Base-by-base conservation (phyloP, 2,797 vertebrate species). In the Glossophaga mutica region DNA sequence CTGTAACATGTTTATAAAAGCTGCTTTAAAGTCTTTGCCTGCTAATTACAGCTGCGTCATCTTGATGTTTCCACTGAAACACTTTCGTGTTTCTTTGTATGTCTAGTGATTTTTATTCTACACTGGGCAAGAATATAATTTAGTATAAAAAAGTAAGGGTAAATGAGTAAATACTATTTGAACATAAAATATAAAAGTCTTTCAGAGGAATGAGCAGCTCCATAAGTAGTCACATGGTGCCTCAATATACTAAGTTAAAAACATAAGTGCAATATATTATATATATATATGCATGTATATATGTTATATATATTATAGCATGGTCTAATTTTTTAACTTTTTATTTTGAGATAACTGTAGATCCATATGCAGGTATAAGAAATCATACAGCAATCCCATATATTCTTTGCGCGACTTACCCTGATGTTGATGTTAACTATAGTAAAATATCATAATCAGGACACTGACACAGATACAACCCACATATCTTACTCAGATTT, bases 11-110 rank as follows among this genome's bases (percentile, higher is more conserved):
- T 37, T 95, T 67, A 89, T 50, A 79, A 83, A 94, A 82, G 34
- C 24, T 73, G 11, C 48, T 96, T 76, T 94, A 55, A 52, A 93
- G 83, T 39, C 62, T 93, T 74, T 81, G 52, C 44, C 42, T 90
- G 82, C 34, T 67, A 57, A 52, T 87, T 78, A 93, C 15, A 77
- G 50, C 21, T 71, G 29, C 22, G 29, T 52, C 19, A 62, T 42
- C 42, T 90, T 11, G 57, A 2, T 55, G 42, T 34, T 85, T 78
- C 62, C 9, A 29, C 2, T 77, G 50, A 90, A 78, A 85, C 37
- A 57, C 37, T 71, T 44, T 50, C 9, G 68, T 44, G 14, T 82
- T 83, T 83, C 15, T 62, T 55, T 9, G 37, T 24, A 2, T 71
- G 29, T 65, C 48, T 86, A 89, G 39, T 52, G 76, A 48, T 37